phyloP scores from a whole-genome alignment of 2,113 vertebrate species.

The Cyphomyrus plagiostoma region DNA sequence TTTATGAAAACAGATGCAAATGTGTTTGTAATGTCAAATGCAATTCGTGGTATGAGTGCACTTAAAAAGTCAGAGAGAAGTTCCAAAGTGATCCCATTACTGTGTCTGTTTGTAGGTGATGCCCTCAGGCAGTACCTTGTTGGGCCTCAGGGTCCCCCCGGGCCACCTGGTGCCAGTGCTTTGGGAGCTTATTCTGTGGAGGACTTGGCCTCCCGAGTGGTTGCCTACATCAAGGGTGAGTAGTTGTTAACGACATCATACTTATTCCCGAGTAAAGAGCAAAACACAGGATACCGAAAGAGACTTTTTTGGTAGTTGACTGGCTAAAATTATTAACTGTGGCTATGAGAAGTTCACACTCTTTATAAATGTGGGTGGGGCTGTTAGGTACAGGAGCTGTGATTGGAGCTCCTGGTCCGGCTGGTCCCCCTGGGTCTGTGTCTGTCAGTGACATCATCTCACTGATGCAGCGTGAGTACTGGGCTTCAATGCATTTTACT shows the following conservation, averaged over 20 bases:
- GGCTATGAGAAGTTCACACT: background rate
- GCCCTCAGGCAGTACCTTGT: slow-evolving; percentile 57
- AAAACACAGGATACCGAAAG: background rate
- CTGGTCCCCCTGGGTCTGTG: slow-evolving; percentile 42
- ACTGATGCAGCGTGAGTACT: slow-evolving; percentile 63
- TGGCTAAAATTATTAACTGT: background rate
- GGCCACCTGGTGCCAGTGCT: slow-evolving; percentile 46
- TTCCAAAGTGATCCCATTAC: background rate
- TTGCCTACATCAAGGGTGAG: slow-evolving; percentile 80
- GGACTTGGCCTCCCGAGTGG: slow-evolving; percentile 69
- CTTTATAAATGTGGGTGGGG: background rate
- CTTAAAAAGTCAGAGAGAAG: background rate
- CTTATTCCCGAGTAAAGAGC: background rate
- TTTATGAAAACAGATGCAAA: background rate
- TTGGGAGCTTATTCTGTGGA: slow-evolving; percentile 58
- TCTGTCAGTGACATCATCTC: slow-evolving; percentile 69
- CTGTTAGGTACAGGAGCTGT: slow-evolving; percentile 21
- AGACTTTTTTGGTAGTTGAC: background rate
- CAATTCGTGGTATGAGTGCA: background rate
- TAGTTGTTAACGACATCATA: background rate
- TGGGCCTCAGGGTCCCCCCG: slow-evolving; percentile 71
- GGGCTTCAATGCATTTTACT: background rate
- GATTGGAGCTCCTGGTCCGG: slow-evolving; percentile 14
- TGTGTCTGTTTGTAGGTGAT: slow-evolving; percentile 64
- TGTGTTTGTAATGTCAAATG: background rate